A percentile compares a stretch with the other conserved stretches of the same genome.
Evolutionary conservation across 2,113 vertebrate species (phyloP).

Genomic region (Cheirogaleus medius): DNA sequence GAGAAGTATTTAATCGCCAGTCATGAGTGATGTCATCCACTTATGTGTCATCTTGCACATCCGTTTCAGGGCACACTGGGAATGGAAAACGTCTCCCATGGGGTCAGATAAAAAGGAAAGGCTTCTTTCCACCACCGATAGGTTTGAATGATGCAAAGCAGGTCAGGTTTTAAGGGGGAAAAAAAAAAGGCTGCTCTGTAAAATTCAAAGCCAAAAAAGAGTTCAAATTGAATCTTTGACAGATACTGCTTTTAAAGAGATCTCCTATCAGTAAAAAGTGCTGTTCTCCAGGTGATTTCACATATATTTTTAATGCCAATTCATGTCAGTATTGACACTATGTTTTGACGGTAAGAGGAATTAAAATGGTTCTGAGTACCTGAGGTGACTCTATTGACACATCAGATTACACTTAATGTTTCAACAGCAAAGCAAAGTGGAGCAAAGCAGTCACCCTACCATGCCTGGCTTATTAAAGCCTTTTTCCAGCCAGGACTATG

Average conservation of each 20-base stretch:
- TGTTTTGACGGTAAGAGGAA: conserved; percentile 76
- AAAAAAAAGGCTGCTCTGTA: background rate
- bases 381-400: conserved; percentile 70
- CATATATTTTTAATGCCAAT: conserved; percentile 79
- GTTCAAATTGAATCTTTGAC: conserved; percentile 76
- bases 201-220: conserved; percentile 78
- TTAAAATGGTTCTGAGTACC: conserved; percentile 68
- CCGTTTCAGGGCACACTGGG: conserved; percentile 10
- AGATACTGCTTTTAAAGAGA: conserved; percentile 72
- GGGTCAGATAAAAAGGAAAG: conserved; percentile 70
- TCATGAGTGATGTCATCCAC: conserved; percentile 68
- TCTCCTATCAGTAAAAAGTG: conserved; percentile 62
- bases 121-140: conserved; percentile 3
- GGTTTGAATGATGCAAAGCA: conserved; percentile 74
- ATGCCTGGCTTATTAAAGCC: conserved; percentile 22
- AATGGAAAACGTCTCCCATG: conserved; percentile 50
- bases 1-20: conserved; percentile 72
- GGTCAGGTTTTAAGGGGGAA: conserved; percentile 62
- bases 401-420: conserved; percentile 68
- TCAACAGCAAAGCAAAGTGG: conserved; percentile 68
- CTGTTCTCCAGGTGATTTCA: conserved; percentile 63
- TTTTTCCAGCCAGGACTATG: background rate
- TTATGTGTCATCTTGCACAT: conserved; percentile 58
- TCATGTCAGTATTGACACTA: conserved; percentile 75
- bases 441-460: background rate